phyloP scores from a whole-genome alignment of 2,113 vertebrate species.

The Neolamprologus cancellatus region DNA sequence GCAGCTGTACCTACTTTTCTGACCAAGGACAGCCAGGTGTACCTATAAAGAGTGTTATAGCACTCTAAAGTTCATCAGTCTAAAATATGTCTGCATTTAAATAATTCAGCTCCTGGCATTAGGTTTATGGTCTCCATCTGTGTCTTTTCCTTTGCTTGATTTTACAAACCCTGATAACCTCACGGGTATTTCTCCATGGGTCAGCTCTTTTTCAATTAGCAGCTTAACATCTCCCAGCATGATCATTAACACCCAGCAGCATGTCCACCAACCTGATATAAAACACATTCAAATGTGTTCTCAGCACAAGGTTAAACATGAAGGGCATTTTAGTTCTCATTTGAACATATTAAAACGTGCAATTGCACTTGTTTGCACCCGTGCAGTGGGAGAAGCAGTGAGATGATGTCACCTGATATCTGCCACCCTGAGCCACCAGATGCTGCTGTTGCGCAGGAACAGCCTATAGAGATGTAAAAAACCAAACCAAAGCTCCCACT shows the following conservation, averaged over 20 bases:
- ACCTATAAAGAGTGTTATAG: background rate
- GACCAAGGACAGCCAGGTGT: background rate
- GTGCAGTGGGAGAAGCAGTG: background rate
- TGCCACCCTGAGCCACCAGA: conserved; percentile 39
- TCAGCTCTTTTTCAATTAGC: conserved; percentile 52
- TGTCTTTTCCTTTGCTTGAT: background rate
- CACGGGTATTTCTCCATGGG: background rate
- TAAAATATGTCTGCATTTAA: background rate
- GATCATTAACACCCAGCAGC: conserved; percentile 13
- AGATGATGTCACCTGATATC: background rate
- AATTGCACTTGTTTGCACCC: background rate
- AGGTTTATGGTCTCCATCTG: background rate
- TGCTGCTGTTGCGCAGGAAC: conserved; percentile 26
- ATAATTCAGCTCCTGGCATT: background rate
- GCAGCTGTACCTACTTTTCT: background rate
- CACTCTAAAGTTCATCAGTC: background rate
- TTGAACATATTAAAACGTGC: background rate
- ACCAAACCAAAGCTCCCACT: background rate
- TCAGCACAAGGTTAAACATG: background rate
- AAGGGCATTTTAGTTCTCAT: background rate
- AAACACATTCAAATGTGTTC: background rate
- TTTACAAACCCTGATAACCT: background rate
- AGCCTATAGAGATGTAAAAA: background rate
- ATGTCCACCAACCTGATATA: background rate
- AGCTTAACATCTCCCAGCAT: conserved; percentile 34